Base-by-base conservation (phyloP, 2,797 vertebrate species). In the Scolopax bukidnonensis region DNA sequence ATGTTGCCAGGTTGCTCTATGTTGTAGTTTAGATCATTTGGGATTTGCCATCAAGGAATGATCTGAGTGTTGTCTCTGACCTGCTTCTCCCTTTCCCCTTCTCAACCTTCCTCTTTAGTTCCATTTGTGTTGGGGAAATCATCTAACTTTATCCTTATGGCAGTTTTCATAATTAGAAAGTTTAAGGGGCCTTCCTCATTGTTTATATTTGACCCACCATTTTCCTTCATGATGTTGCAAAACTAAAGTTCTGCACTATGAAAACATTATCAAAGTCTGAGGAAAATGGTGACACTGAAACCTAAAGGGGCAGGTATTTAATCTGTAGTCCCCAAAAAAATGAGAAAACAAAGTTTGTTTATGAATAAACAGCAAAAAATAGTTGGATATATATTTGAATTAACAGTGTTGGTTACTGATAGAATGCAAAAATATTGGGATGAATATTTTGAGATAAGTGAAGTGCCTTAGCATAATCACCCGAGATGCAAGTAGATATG, bases 91-190 rank as follows among this genome's bases (percentile, higher is more conserved):
- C 11, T 50, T 80, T 65, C 12, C 1, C 6, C 6, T 78, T 67
- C 43, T 51, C 8, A 21, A 3, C 4, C 7, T 59, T 54, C 10
- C 14, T 79, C 16, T 51, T 61, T 3, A 11, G 7, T 41, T 76
- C 18, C 6, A 15, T 25, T 11, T 68, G 0, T 32, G 3, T 11
- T 41, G 10, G 1, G 8, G 9, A 79, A 70, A 63, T 41, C 25
- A 33, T 50, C 16, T 69, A 74, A 3, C 7, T 65, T 74, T 6
- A 64, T 4, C 25, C 27, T 83, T 57, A 21, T 9, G 11, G 12
- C 4, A 51, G 2, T 15, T 87, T 82, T 78, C 24, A 19, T 7
- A 27, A 40, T 17, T 33, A 79, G 36, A 57, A 83, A 61, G 6
- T 38, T 51, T 64, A 41, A 90, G 23, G 1, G 9, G 2, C 4